Conservation (phyloP, 2,888 invertebrate genomes). For the Litoditis marina region DNA sequence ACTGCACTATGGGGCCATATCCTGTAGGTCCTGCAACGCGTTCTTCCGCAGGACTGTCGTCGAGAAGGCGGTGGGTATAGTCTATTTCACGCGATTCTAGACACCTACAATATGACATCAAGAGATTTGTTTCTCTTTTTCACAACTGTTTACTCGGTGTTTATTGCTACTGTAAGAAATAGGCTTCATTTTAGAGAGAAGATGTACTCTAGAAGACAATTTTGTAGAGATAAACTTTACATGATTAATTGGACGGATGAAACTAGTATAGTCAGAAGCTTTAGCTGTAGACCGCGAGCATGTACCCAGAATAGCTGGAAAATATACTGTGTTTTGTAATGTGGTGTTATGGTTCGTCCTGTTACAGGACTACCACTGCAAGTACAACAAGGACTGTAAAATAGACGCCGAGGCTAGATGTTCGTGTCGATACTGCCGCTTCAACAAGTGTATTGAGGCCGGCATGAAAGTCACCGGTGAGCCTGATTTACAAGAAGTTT, state of each 20-base stretch:
- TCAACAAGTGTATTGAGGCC: constrained; percentile 48
- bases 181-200: not conserved
- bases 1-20: constrained; percentile 53
- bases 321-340: no score
- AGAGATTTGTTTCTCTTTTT: not conserved
- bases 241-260: no score
- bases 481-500: no score
- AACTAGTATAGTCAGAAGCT: no score
- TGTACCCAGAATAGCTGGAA: no score
- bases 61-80: constrained; percentile 44
- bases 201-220: no score
- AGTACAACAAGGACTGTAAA: constrained; percentile 46
- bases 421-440: constrained; percentile 55
- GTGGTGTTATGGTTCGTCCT: no score
- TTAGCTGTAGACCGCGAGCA: no score
- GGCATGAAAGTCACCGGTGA: constrained; percentile 50
- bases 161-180: not conserved
- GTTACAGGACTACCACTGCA: constrained; percentile 48
- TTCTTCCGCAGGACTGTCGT: constrained; percentile 57
- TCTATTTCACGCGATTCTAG: no score
- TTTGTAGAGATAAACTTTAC: no score
- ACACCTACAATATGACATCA: no score
- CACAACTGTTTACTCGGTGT: not conserved
- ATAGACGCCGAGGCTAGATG: constrained; percentile 50
- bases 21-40: constrained; percentile 48